phyloP scores from a whole-genome alignment of 2,797 vertebrate species.

The Paramormyrops hopkinsi region DNA sequence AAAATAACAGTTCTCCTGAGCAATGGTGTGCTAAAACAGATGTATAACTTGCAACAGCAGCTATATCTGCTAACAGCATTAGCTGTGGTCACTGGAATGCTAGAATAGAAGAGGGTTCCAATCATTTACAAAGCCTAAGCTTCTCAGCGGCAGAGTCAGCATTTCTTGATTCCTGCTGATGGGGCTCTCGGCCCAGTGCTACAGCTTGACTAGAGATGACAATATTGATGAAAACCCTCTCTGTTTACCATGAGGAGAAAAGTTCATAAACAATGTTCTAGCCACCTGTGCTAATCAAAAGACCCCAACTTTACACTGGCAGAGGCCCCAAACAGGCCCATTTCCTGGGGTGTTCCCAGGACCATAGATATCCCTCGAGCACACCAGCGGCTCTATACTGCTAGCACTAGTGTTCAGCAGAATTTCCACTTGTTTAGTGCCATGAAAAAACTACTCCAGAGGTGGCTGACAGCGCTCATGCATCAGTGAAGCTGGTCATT shows the following conservation, averaged over 20 bases:
- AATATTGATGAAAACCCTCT: constrained; percentile 35
- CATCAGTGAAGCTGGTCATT: background rate
- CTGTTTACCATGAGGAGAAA: constrained; percentile 42
- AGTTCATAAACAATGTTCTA: constrained; percentile 49
- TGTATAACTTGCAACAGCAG: background rate
- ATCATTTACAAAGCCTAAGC: background rate
- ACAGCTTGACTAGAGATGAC: background rate
- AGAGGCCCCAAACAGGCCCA: constrained; percentile 7
- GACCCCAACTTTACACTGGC: constrained; percentile 36
- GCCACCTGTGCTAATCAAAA: constrained; percentile 30
- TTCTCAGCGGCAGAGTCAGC: constrained; percentile 26
- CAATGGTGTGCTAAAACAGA: background rate
- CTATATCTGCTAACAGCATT: constrained; percentile 9
- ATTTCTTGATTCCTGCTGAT: constrained; percentile 25
- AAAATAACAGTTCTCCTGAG: background rate
- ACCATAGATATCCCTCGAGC: background rate
- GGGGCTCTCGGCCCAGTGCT: background rate
- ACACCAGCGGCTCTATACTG: too few relatives aligned
- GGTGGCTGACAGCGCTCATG: constrained; percentile 13
- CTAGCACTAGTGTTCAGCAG: constrained; percentile 29
- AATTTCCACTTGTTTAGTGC: constrained; percentile 31
- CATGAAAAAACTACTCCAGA: constrained; percentile 32
- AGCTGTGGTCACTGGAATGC: background rate
- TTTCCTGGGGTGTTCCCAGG: constrained; percentile 1
- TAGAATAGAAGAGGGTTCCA: background rate